phyloP scores from a whole-genome alignment of 2,888 invertebrate species.

The Apodemia hepburni region DNA sequence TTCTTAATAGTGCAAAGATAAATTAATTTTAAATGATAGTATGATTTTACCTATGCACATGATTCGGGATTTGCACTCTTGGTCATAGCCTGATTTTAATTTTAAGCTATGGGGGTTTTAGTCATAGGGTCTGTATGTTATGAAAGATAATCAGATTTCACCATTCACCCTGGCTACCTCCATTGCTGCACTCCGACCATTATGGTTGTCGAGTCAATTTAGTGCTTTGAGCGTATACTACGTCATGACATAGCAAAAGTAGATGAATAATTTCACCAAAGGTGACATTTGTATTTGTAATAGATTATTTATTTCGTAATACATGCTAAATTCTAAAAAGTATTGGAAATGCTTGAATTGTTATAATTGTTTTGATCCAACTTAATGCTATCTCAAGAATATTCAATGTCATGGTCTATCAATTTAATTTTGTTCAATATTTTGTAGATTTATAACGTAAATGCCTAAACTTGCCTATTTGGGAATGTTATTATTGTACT shows the following conservation, averaged over 20 bases:
- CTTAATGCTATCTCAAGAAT: conserved; percentile 16
- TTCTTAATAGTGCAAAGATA: conserved; percentile 36
- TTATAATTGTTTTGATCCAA: conserved; percentile 17
- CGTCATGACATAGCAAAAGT: conserved; percentile 62
- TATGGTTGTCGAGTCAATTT: conserved; percentile 38
- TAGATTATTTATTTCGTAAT: conserved; percentile 15
- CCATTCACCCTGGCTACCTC: background rate
- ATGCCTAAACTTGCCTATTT: conserved; percentile 76
- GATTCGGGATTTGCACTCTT: conserved; percentile 11
- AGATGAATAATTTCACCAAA: conserved; percentile 66
- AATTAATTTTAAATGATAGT: conserved; percentile 23
- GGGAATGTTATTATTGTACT: conserved; percentile 39
- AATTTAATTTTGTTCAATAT: conserved; percentile 35
- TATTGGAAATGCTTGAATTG: conserved; percentile 5
- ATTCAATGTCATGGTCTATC: conserved; percentile 61
- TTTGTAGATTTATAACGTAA: conserved; percentile 33
- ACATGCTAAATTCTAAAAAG: conserved; percentile 14
- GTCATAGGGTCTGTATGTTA: background rate
- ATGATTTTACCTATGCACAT: conserved; percentile 20
- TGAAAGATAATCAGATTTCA: background rate
- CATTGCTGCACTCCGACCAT: conserved; percentile 27
- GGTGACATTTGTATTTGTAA: conserved; percentile 44
- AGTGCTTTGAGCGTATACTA: conserved; percentile 48
- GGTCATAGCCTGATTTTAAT: conserved; percentile 5
- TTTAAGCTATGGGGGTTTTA: background rate